Conservation (phyloP, 2,113 vertebrate species). For the Gobiocypris rarus region DNA sequence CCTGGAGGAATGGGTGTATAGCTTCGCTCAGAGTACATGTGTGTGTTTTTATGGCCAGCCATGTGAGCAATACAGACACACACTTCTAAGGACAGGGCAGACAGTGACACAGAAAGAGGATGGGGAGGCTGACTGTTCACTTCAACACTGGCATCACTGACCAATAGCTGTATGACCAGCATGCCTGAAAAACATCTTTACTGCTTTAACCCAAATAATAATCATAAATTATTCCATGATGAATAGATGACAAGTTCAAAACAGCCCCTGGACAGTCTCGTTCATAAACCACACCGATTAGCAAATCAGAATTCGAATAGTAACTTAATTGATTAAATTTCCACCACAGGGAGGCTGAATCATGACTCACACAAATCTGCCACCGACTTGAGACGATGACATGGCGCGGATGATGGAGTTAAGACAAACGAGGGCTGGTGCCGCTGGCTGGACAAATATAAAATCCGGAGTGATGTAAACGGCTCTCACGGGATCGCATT, state of each 20-base stretch:
- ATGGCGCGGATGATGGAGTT: slow-evolving; percentile 45
- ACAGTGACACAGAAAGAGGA: slow-evolving; percentile 46
- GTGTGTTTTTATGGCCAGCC: slow-evolving; percentile 40
- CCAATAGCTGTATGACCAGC: slow-evolving; percentile 42
- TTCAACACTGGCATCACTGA: slow-evolving; percentile 25
- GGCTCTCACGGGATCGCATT: slow-evolving; percentile 66
- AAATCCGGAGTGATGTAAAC: slow-evolving; percentile 70
- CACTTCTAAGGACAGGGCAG: slow-evolving; percentile 10
- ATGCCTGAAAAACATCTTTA: slow-evolving; percentile 51
- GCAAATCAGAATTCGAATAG: slow-evolving; percentile 71
- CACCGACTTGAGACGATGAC: slow-evolving; percentile 57
- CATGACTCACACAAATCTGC: slow-evolving; percentile 71
- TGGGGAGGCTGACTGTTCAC: slow-evolving; percentile 22
- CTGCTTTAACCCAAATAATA: slow-evolving; percentile 50
- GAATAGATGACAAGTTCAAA: slow-evolving; percentile 75
- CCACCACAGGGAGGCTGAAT: slow-evolving; percentile 63
- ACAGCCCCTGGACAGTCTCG: slow-evolving; percentile 71
- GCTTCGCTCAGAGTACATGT: slow-evolving; percentile 29
- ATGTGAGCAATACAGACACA: slow-evolving; percentile 41
- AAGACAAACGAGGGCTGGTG: slow-evolving; percentile 52
- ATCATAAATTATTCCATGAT: slow-evolving; percentile 70
- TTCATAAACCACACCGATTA: slow-evolving; percentile 74
- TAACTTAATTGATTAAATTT: slow-evolving; percentile 74
- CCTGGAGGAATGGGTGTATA: slow-evolving; percentile 65
- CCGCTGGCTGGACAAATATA: slow-evolving; percentile 44